These are phyloP conservation scores for Drosophila triauraria DNA, from an alignment of 1,140 invertebrate species.

Conservation along the genomic window DNA sequence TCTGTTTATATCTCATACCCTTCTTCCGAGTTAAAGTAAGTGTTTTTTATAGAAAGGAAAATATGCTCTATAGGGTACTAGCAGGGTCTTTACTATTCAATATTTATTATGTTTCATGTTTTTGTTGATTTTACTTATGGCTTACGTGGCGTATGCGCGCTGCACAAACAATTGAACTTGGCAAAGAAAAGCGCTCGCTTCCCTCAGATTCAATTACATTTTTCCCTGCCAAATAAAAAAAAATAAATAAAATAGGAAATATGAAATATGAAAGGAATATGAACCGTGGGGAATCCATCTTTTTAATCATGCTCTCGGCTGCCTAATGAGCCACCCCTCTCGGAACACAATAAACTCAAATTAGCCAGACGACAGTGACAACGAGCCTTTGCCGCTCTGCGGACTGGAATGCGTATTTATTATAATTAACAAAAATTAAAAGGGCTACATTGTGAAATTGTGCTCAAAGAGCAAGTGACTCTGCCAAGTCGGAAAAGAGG, in stretches of 20 bases:
- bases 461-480: slow-evolving; percentile 68
- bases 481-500: slow-evolving; percentile 7
- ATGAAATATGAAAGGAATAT: not conserved
- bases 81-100: not conserved
- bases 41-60: not conserved
- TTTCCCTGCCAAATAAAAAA: not conserved
- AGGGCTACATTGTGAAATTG: slow-evolving; percentile 77
- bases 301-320: slow-evolving; percentile 7
- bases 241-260: too few species aligned
- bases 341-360: slow-evolving; percentile 65
- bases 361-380: slow-evolving; percentile 63
- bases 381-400: slow-evolving; percentile 25
- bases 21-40: not conserved
- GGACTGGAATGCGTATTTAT: slow-evolving; percentile 58
- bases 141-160: slow-evolving; percentile 61
- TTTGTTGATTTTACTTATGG: slow-evolving; percentile 19
- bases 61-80: too few species aligned
- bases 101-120: not conserved
- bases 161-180: slow-evolving; percentile 37
- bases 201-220: slow-evolving; percentile 57
- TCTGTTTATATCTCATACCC: slow-evolving; percentile 5
- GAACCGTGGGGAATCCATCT: slow-evolving; percentile 8
- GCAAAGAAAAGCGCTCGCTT: slow-evolving; percentile 1
- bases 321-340: slow-evolving; percentile 31
- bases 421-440: slow-evolving; percentile 81